phyloP scores from a whole-genome alignment of 2,888 invertebrate genomes.

The Malachius bipustulatus region DNA sequence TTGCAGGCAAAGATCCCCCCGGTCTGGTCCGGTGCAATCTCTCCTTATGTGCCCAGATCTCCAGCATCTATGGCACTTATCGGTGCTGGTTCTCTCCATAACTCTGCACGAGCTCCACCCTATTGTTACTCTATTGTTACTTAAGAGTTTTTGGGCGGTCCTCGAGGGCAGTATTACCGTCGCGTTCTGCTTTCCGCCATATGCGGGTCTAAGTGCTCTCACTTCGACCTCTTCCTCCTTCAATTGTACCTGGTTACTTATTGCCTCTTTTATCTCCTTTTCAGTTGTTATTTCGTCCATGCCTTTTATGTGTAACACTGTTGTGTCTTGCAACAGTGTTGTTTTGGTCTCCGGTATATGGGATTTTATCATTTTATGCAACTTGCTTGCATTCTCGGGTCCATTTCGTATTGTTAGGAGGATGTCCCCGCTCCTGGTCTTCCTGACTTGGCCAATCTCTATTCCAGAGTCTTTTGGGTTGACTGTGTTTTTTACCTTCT shows the following conservation, averaged over 20 bases:
- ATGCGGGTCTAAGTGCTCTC: constrained; percentile 17
- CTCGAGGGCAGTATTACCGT: constrained; percentile 12
- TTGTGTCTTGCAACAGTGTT: constrained; percentile 8
- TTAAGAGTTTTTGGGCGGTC: constrained; percentile 10
- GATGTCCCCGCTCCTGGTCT: constrained; percentile 6
- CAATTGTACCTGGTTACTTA: not conserved
- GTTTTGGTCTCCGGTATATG: constrained; percentile 4
- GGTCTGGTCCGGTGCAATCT: constrained; percentile 16
- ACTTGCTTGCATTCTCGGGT: constrained; percentile 11
- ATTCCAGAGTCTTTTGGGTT: constrained; percentile 11
- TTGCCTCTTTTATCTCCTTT: constrained; percentile 10
- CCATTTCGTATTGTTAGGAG: constrained; percentile 9
- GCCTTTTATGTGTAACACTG: constrained; percentile 4
- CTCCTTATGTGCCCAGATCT: constrained; percentile 12
- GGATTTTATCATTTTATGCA: constrained; percentile 5
- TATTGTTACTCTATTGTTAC: constrained; percentile 9
- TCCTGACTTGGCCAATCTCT: constrained; percentile 6
- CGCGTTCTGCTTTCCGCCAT: constrained; percentile 16
- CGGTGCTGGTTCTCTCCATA: constrained; percentile 11
- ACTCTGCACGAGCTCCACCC: constrained; percentile 14
- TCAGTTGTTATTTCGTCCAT: constrained; percentile 11
- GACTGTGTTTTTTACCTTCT: constrained; percentile 11
- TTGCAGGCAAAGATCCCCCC: constrained; percentile 13
- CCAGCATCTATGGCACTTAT: constrained; percentile 18
- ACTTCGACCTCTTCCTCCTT: constrained; percentile 12